Evolutionary conservation across 2,797 vertebrate genomes (phyloP).

Genomic region (Anguilla marmorata): DNA sequence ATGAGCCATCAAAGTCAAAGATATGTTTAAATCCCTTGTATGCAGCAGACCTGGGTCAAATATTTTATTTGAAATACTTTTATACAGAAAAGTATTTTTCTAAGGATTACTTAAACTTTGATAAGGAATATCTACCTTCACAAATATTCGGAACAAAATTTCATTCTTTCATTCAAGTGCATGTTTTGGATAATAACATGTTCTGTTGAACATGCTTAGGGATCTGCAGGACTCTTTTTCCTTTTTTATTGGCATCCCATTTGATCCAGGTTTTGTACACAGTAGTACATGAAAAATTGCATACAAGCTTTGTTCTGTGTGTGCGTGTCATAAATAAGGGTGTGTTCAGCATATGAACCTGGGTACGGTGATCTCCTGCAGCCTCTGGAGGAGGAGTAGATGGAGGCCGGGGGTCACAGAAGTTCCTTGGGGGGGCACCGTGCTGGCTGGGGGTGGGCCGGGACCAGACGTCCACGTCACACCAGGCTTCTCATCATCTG

Average conservation of each 20-base stretch:
- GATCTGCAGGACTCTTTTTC: background rate
- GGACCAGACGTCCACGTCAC: constrained; percentile 38
- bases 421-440: constrained; percentile 46
- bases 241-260: background rate
- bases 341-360: constrained; percentile 53
- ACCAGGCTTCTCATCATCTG: constrained; percentile 75
- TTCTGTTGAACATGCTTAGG: background rate
- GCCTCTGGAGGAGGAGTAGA: constrained; percentile 66
- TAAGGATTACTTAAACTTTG: background rate
- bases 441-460: constrained; percentile 42
- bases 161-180: background rate
- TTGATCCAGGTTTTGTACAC: background rate
- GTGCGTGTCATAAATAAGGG: background rate
- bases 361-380: constrained; percentile 69
- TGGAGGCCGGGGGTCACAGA: constrained; percentile 53
- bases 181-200: background rate
- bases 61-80: background rate
- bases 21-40: background rate
- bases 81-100: background rate
- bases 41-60: background rate
- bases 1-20: background rate
- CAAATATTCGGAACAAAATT: background rate
- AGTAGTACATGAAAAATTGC: background rate
- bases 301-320: background rate
- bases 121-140: background rate